Base-by-base conservation (phyloP, 2,113 vertebrate species). In the Hirundichthys speculiger region DNA sequence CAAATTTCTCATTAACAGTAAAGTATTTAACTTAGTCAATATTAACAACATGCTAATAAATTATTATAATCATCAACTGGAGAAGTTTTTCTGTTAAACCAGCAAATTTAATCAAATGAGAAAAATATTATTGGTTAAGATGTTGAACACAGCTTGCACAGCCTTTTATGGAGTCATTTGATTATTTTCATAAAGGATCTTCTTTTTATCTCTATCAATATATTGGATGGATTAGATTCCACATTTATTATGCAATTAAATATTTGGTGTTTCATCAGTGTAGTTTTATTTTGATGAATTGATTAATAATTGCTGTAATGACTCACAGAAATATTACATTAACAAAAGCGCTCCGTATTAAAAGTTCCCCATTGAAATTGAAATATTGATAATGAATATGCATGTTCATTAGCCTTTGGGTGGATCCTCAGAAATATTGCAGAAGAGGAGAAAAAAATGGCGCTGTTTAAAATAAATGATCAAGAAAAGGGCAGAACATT, bases 401-500 rank as follows among this genome's bases (percentile, higher is more conserved):
- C 53, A 49, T 51, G 38, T 68, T 19, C 51, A 40, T 45, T 51
- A 81, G 53, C 71, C 77, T 79, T 24, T 63, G 69, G 77, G 74
- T 16, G 25, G 53, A 78, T 41, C 53, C 49, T 81, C 49, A 61
- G 21, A 49, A 73, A 45, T 27, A 47, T 34, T 46, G 10, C 7
- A 48, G 38, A 52, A 27, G 50, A 61, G 15, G 59, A 61, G 71
- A 39, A 69, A 71, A 64, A 75, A 74, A 67, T 55, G 64, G 22
- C 62, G 25, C 40, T n/a, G 38, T 67, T 71, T 78, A 24, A 77
- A 79, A 83, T 64, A 73, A 65, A 71, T 61, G 80, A 69, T n/a
- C 21, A 20, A n/a, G 42, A 69, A 64, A 69, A 75, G 71, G 75
- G 76, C 57, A 80, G 80, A 54, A 70, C 80, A 64, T 74, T 69